Evolutionary conservation across 2,888 invertebrate species (phyloP), one percentile per base, ranked within the genome.

Genomic region (Agonopterix arenella): DNA sequence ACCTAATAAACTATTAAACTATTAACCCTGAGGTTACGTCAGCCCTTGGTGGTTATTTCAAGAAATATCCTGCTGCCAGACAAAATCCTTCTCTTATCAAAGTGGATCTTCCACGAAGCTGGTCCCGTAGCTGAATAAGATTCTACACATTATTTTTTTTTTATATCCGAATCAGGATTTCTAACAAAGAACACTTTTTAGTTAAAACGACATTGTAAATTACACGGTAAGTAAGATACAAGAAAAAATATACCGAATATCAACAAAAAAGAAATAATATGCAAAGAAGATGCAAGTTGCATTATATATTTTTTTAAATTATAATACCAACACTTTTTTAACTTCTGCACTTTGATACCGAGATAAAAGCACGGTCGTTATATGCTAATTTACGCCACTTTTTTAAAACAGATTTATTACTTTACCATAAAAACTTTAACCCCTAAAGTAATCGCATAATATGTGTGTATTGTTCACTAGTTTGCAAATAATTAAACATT

Each of bases 311-410:
- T 11, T 46, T 37, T 38, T 8, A 8, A 5, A 43, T 11, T 43
- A 11, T 8, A 11, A 11, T 13, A 11, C 43, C 43, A 37, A 10
- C 11, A 18, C 18, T 45, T 58, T 59, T 60, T 64, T 67, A 55
- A 56, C 53, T 49, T 47, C 42, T 53, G 57, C 59, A 67, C 40
- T 28, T 60, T 61, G 77, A 80, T 76, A 61, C 79, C 79, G 76
- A 73, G 79, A 79, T 79, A 76, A 71, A 66, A 18, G 53, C 50
- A 52, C 50, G 60, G 68, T 77, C 66, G 72, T 76, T 78, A 67
- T 65, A 75, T 70, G 75, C 53, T 73, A 70, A 77, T 75, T 74
- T 75, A 71, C 68, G 67, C 54, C 50, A 46, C 56, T 66, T 68
- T 43, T 43, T n/a, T 7, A n/a, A 11, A 43, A 43, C 10, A 43